Evolutionary conservation across 2,797 vertebrate species (phyloP), one percentile per base, ranked within the genome.

Genomic region (Tarsius wallacei): DNA sequence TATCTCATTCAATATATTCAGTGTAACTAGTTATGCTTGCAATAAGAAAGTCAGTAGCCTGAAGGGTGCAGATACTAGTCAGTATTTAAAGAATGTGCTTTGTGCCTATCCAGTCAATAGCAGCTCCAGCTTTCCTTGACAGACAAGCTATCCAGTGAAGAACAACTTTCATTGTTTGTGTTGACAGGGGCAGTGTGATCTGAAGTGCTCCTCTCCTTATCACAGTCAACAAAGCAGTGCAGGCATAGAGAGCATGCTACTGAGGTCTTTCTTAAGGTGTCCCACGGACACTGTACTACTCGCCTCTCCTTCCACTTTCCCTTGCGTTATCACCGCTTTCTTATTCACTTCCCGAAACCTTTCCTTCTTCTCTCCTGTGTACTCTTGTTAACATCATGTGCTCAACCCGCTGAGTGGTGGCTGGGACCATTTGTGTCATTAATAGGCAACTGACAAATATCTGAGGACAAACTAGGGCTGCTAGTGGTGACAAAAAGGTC

Each of bases 41-140:
- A 42, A 28, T 76, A 84, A 86, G 57, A 93, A 93, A 93, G 88
- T 73, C 81, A 84, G 31, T 59, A 85, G n/a, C 47, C 86, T 86
- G 55, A 82, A 76, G 78, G 36, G 7, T 21, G 36, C 17, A 36
- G 70, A 76, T 31, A 68, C 57, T 42, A 66, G 91, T 55, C 49
- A 96, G 16, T 77, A 80, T 49, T 82, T 85, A 22, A 51, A 88
- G 71, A 61, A 22, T 55, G 42, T 51, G 26, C n/a, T 88, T 21
- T 89, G 51, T 78, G 36, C 49, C 55, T 57, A 5, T 36, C 36
- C 33, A 86, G 0, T 49, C 33, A 86, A 0, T 49, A 90, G 33
- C 47, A 47, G 31, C 19, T 82, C 28, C 63, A 64, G 26, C 66
- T 91, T 89, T 17, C 73, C 33, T 61, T 49, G 70, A 64, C 61